A percentile compares a stretch with the other conserved stretches of the same genome.
phyloP scores from a whole-genome alignment of 2,113 vertebrate species.

The Monarcha castaneiventris region DNA sequence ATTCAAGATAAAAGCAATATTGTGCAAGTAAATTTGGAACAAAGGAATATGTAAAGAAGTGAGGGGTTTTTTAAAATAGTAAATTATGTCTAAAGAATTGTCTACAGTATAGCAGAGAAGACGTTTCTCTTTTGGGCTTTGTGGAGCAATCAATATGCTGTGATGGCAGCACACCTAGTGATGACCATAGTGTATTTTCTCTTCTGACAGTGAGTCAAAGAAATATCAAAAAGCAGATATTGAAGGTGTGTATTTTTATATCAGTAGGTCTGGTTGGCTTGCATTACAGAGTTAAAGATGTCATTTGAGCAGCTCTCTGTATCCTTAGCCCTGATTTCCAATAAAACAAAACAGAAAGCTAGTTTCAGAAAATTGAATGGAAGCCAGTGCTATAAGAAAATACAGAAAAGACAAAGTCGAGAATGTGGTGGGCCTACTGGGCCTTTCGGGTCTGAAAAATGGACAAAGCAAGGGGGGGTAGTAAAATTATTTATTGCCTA shows the following conservation, averaged over 20 bases:
- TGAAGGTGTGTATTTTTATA: neutral
- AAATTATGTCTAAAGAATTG: neutral
- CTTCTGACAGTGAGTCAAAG: neutral
- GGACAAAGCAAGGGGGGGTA: neutral
- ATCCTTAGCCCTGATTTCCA: neutral
- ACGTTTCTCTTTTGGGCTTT: neutral
- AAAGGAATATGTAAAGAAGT: neutral
- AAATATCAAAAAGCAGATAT: neutral
- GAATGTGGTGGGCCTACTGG: neutral
- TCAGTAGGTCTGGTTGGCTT: neutral
- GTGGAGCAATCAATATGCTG: neutral
- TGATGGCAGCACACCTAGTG: neutral
- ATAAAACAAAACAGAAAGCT: neutral
- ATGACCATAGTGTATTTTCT: neutral
- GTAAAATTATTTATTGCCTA: neutral
- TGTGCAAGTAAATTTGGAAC: neutral
- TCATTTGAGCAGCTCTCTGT: neutral
- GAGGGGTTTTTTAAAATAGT: accelerated
- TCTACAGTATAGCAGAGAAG: neutral
- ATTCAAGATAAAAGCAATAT: neutral
- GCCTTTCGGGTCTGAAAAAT: neutral
- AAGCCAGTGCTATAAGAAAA: neutral
- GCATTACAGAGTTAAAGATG: neutral
- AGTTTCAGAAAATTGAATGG: neutral
- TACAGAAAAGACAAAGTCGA: neutral